Evolutionary conservation across 2,113 vertebrate species (phyloP).

Genomic region (Mungos mungo): DNA sequence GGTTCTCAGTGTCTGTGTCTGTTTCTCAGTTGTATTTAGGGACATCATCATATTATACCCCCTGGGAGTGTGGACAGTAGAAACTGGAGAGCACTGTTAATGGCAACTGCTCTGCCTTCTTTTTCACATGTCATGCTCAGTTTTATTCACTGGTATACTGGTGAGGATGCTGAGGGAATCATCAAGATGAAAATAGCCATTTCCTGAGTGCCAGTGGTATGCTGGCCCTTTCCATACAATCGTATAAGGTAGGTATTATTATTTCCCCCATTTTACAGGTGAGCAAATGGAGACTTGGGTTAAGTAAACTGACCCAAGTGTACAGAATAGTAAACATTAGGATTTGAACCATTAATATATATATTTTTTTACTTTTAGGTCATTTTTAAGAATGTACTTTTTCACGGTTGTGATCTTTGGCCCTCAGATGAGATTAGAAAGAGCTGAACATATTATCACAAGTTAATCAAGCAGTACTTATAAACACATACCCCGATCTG

Average conservation of each 20-base stretch:
- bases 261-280: background rate
- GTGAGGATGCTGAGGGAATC: background rate
- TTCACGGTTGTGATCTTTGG: background rate
- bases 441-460: background rate
- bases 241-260: background rate
- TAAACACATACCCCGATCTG: background rate
- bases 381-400: background rate
- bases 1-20: background rate
- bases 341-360: background rate
- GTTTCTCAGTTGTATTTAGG: background rate
- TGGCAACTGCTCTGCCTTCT: background rate
- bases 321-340: background rate
- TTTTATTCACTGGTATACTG: background rate
- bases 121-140: background rate
- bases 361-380: background rate
- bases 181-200: background rate
- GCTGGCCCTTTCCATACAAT: background rate
- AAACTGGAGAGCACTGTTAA: background rate
- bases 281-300: background rate
- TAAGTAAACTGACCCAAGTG: background rate
- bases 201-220: background rate
- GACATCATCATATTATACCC: fast-evolving
- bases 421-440: background rate
- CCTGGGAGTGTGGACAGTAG: background rate
- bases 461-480: background rate